Evolutionary conservation across 2,888 invertebrate genomes (phyloP).

Genomic region (Torymus auratus): DNA sequence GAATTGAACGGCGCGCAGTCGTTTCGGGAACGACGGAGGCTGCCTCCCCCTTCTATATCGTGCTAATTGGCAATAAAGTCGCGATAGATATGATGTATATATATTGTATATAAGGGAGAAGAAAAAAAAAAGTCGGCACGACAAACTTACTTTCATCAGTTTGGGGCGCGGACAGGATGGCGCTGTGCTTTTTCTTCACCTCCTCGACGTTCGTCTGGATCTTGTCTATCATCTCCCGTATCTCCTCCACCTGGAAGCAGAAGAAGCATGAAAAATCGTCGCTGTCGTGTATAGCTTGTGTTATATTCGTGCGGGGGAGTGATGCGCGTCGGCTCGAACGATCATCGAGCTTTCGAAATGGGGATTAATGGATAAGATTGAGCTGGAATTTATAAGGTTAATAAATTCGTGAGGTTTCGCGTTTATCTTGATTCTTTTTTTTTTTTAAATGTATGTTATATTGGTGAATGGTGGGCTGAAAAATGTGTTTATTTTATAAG

Average conservation of each 20-base stretch:
- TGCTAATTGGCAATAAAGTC: constrained; percentile 55
- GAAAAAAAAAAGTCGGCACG: not conserved
- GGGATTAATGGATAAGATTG: no score
- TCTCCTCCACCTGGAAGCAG: constrained; percentile 94
- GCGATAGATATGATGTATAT: constrained; percentile 16
- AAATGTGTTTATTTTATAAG: no score
- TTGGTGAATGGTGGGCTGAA: no score
- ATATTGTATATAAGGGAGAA: not conserved
- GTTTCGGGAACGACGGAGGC: not conserved
- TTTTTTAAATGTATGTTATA: no score
- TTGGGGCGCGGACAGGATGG: constrained; percentile 98
- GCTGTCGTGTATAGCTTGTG: no score
- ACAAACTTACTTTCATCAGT: constrained; percentile 96
- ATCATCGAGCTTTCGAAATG: no score
- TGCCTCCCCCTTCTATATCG: constrained; percentile 5
- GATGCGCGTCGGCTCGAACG: no score
- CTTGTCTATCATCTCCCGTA: constrained; percentile 99
- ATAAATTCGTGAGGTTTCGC: no score
- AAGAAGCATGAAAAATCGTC: no score
- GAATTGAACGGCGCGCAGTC: constrained; percentile 24
- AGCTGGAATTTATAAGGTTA: no score
- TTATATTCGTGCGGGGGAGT: no score
- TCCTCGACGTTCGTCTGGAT: constrained; percentile 99
- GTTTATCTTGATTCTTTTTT: no score
- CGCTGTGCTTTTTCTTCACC: constrained; percentile 99